Evolutionary conservation across 92 coral and sea anemone genomes (phyloP), one percentile per base, ranked within the genome.

Genomic region (Parazoanthus swiftii): DNA sequence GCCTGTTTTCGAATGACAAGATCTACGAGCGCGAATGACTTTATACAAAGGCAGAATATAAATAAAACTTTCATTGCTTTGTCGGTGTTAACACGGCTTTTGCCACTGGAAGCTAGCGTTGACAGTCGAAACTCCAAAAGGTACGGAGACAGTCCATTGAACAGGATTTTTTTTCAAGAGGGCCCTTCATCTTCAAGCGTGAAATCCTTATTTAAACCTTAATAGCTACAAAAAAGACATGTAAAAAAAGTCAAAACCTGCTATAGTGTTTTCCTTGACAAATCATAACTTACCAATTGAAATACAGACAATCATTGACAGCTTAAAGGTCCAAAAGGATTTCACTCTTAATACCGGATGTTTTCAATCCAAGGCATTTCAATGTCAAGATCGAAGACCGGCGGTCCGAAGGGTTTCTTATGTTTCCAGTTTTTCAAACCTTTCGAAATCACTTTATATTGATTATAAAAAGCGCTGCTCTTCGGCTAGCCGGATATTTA

Each of bases 331-430:
- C 78, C 50, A 48, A 71, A 83, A 84, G 87, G 73, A 63, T 36
- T 84, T 84, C 74, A 33, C 56, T 44, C 67, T 29, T 66, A 84
- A 84, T 70, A 72, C 87, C 87, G 87, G 87, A 84, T 84, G 66
- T 50, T 72, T 10, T 76, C 79, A 84, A 84, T 84, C 87, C 78
- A 71, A 51, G 66, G 58, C 78, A 72, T 72, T 70, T 84, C 75
- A 74, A 50, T 84, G 87, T 84, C 87, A 84, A 84, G 87, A 84
- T 70, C 33, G 46, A 48, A 26, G 46, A 73, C 0, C 51, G 51
- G 51, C 85, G 42, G 4, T 39, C 42, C 42, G 50, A 80, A 80
- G 36, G 87, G 20, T 48, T 83, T 70, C 78, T 68, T 29, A 29
- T 72, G 46, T 3, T 79, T 46, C 82, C 35, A 79, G 37, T 79